phyloP scores from a whole-genome alignment of 2,797 vertebrate species.

The Ibycter americanus region DNA sequence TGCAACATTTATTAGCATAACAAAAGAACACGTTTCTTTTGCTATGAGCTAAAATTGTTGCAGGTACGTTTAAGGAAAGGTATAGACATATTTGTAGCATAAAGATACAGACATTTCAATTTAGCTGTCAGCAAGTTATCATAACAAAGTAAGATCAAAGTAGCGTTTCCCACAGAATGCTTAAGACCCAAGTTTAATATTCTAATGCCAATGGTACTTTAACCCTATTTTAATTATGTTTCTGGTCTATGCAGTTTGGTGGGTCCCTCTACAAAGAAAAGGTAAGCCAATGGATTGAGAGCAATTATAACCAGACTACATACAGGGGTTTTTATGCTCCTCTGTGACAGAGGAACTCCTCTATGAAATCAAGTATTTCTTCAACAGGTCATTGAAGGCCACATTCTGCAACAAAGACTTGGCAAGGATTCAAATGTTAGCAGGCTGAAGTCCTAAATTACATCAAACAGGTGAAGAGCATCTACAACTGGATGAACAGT shows the following conservation, averaged over 20 bases:
- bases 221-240: not conserved
- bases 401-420: not conserved
- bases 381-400: not conserved
- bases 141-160: not conserved
- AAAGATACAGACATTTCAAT: not conserved
- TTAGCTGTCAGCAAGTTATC: not conserved
- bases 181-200: not conserved
- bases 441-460: not conserved
- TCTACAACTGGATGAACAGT: not conserved
- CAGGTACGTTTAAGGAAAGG: not conserved
- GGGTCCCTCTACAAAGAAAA: not conserved
- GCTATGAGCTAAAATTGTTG: not conserved
- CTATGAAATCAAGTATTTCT: not conserved
- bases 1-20: not conserved
- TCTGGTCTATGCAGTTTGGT: not conserved
- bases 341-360: not conserved
- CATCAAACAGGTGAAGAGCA: not conserved
- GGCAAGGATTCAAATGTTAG: not conserved
- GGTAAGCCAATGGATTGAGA: not conserved
- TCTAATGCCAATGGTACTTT: not conserved
- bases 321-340: not conserved
- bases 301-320: not conserved
- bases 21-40: not conserved
- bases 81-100: not conserved
- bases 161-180: not conserved